Evolutionary conservation across 2,888 invertebrate species (phyloP).

Genomic region (Amphipyra tragopoginis): DNA sequence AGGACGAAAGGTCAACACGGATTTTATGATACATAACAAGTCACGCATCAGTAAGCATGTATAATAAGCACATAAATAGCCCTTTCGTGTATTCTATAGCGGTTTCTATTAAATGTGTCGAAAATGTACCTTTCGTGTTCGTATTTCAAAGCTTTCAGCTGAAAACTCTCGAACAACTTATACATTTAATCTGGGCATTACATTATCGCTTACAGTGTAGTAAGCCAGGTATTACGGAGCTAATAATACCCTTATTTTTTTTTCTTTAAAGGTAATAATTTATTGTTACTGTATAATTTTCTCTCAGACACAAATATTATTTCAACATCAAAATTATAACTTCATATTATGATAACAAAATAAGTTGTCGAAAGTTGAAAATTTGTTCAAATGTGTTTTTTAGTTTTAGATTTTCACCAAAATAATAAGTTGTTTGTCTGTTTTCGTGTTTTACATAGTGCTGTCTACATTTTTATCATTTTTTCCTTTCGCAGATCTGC

Average conservation of each 20-base stretch:
- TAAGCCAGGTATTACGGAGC: neutral
- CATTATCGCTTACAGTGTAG: neutral
- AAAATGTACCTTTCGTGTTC: constrained; percentile 23
- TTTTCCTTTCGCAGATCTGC: too few species aligned
- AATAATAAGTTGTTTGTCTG: too few species aligned
- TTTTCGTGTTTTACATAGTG: too few species aligned
- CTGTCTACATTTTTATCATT: too few species aligned
- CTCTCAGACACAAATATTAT: constrained; percentile 8
- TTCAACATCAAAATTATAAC: constrained; percentile 12
- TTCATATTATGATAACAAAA: constrained; percentile 9
- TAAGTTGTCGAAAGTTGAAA: constrained; percentile 7
- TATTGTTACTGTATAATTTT: constrained; percentile 7
- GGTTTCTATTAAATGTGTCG: constrained; percentile 23
- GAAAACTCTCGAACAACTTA: constrained; percentile 6
- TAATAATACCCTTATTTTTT: neutral
- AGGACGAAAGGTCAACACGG: constrained; percentile 57
- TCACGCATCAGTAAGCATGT: constrained; percentile 52
- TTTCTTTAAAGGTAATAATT: neutral
- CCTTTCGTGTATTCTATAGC: constrained; percentile 39
- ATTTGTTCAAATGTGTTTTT: too few species aligned
- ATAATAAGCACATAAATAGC: constrained; percentile 48
- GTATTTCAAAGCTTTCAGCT: constrained; percentile 7
- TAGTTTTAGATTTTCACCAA: too few species aligned
- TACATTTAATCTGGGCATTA: neutral
- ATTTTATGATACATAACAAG: constrained; percentile 56